Evolutionary conservation across 92 coral and sea anemone genomes (phyloP).

Genomic region (Nematostella vectensis): DNA sequence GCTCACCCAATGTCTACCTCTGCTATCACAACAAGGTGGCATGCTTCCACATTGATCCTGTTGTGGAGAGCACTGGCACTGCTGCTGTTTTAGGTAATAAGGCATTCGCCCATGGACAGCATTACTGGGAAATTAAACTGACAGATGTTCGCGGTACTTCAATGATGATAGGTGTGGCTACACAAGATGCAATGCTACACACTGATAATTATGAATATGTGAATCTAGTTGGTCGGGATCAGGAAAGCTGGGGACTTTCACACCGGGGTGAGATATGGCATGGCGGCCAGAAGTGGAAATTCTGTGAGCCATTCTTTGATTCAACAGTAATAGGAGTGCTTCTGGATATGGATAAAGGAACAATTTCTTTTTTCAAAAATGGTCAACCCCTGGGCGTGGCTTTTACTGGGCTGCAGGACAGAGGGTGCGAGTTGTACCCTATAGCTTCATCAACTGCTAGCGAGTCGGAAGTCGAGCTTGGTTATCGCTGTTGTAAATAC

Average conservation of each 20-base stretch:
- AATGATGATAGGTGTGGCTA: constrained; percentile 89
- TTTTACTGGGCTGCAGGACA: constrained; percentile 57
- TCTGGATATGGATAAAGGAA: constrained; percentile 86
- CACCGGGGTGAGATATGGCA: constrained; percentile 92
- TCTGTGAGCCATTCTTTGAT: constrained; percentile 84
- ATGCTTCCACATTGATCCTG: constrained; percentile 79
- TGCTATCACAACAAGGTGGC: constrained; percentile 57
- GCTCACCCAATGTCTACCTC: constrained; percentile 63
- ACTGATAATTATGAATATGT: constrained; percentile 71
- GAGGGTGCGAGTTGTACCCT: constrained; percentile 62
- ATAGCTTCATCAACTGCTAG: constrained; percentile 91
- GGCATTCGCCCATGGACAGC: constrained; percentile 86
- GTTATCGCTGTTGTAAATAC: constrained; percentile 64
- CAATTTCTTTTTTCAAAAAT: constrained; percentile 67
- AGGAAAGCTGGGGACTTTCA: constrained; percentile 93
- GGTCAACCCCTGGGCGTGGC: constrained; percentile 78
- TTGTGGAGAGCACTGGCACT: constrained; percentile 74
- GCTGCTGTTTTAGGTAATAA: constrained; percentile 94
- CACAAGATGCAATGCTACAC: constrained; percentile 62
- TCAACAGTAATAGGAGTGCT: constrained; percentile 76
- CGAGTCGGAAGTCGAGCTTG: constrained; percentile 74
- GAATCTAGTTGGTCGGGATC: constrained; percentile 72
- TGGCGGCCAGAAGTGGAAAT: constrained; percentile 53
- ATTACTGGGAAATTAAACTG: constrained; percentile 93
- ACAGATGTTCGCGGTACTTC: constrained; percentile 83